phyloP scores from a whole-genome alignment of 2,888 invertebrate genomes.

The Acanthococcus lagerstroemiae region DNA sequence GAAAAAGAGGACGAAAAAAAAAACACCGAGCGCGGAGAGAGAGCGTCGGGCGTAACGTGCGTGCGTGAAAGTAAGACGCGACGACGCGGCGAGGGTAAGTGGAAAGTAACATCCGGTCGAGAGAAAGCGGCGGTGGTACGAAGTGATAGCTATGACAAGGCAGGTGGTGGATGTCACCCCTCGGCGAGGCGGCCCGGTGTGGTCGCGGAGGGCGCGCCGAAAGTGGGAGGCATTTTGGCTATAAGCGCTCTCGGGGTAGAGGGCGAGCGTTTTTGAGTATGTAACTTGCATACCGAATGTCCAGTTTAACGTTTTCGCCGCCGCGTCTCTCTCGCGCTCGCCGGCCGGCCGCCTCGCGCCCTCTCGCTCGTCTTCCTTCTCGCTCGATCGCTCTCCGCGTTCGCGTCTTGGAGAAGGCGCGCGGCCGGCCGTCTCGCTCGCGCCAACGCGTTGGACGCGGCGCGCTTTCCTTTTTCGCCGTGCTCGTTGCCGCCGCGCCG shows the following conservation, averaged over 20 bases:
- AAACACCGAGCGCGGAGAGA: not conserved
- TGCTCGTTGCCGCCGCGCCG: not conserved
- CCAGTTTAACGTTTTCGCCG: slow-evolving; percentile 27
- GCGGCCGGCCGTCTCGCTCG: not conserved
- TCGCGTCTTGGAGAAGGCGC: not conserved
- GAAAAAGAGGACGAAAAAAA: slow-evolving; percentile 6
- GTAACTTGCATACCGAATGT: slow-evolving; percentile 31
- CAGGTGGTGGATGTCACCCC: slow-evolving; percentile 24
- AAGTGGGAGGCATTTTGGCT: slow-evolving; percentile 16
- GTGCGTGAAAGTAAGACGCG: not conserved
- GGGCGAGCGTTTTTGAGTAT: slow-evolving; percentile 15
- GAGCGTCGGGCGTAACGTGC: not conserved
- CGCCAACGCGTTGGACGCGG: not conserved
- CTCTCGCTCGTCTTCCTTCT: slow-evolving; percentile 13
- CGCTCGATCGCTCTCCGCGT: slow-evolving; percentile 2
- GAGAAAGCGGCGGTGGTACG: not conserved
- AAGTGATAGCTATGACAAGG: not conserved
- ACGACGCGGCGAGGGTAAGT: not conserved
- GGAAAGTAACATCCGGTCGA: slow-evolving; percentile 27
- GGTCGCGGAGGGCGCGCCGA: not conserved
- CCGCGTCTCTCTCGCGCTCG: slow-evolving; percentile 8
- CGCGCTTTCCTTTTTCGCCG: not conserved
- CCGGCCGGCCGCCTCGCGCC: not conserved
- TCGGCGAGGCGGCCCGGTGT: too few species aligned
- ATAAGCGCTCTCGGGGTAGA: slow-evolving; percentile 8